Percentiles rank a stretch among this genome's conserved stretches.
Conservation (phyloP, 2,113 vertebrate genomes). For the Onychorhynchus coronatus region DNA sequence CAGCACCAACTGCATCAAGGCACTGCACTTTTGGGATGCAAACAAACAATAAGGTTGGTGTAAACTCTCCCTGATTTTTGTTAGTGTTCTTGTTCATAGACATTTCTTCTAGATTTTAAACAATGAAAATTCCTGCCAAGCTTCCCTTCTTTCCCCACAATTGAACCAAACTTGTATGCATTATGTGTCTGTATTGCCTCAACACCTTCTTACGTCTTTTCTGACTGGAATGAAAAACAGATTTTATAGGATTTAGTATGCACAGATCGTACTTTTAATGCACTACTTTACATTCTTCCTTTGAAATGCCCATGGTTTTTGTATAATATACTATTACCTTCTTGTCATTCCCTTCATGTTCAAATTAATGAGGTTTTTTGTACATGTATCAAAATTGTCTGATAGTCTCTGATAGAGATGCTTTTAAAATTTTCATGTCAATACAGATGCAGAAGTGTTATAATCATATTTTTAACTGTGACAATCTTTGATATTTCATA, state of each 20-base stretch:
- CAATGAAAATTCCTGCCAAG: accelerated
- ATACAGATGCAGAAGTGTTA: not conserved
- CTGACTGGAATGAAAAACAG: not conserved
- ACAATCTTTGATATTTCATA: not conserved
- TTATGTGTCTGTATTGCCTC: not conserved
- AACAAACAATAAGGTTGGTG: not conserved
- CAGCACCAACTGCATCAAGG: not conserved
- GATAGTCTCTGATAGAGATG: not conserved
- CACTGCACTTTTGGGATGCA: not conserved
- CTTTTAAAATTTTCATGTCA: not conserved
- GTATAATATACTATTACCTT: not conserved
- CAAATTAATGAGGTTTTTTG: constrained; percentile 11
- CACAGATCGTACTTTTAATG: not conserved
- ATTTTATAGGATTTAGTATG: not conserved
- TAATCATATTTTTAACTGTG: not conserved
- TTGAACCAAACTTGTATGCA: not conserved
- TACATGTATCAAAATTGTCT: not conserved
- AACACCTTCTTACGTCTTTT: not conserved
- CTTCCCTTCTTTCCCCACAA: not conserved
- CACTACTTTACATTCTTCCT: not conserved
- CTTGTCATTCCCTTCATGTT: not conserved
- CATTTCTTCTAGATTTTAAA: not conserved
- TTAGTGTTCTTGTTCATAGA: not conserved
- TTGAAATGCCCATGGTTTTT: not conserved
- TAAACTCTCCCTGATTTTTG: not conserved